Conservation (phyloP, 2,113 vertebrate genomes). For the Callipepla squamata region DNA sequence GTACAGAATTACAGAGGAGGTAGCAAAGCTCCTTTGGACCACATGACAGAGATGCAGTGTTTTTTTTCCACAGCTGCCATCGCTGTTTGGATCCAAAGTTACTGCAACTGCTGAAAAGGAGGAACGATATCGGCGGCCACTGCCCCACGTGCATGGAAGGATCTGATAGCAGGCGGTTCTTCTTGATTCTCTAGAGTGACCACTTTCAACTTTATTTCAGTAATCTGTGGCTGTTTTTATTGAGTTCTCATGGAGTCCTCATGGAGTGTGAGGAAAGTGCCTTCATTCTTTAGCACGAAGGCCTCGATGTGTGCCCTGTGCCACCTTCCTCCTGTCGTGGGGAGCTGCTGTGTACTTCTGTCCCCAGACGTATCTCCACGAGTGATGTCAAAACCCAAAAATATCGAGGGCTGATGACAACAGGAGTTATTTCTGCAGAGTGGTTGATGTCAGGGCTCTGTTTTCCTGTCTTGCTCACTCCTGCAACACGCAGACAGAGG, state of each 20-base stretch:
- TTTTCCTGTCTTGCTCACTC: not conserved
- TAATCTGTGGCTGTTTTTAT: fast-evolving
- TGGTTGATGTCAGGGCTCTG: not conserved
- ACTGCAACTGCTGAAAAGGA: not conserved
- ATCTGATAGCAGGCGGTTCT: fast-evolving
- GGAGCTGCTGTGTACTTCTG: not conserved
- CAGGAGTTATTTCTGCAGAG: not conserved
- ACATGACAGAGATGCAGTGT: not conserved
- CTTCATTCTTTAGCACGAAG: not conserved
- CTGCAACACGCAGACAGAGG: not conserved
- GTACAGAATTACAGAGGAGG: not conserved
- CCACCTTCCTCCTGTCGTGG: no score
- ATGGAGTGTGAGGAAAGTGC: not conserved
- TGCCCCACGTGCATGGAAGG: not conserved
- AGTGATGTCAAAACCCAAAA: not conserved
- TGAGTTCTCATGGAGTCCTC: not conserved
- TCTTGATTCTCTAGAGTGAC: not conserved
- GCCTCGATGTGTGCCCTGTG: no score
- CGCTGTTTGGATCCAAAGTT: not conserved
- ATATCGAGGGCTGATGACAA: not conserved
- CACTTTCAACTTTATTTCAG: not conserved
- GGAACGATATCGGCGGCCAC: fast-evolving
- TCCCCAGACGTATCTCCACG: not conserved
- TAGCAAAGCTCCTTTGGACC: not conserved
- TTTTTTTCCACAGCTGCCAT: not conserved